Evolutionary conservation across 2,888 invertebrate species (phyloP), one percentile per base, ranked within the genome.

Genomic region (Cataglyphis cursor): DNA sequence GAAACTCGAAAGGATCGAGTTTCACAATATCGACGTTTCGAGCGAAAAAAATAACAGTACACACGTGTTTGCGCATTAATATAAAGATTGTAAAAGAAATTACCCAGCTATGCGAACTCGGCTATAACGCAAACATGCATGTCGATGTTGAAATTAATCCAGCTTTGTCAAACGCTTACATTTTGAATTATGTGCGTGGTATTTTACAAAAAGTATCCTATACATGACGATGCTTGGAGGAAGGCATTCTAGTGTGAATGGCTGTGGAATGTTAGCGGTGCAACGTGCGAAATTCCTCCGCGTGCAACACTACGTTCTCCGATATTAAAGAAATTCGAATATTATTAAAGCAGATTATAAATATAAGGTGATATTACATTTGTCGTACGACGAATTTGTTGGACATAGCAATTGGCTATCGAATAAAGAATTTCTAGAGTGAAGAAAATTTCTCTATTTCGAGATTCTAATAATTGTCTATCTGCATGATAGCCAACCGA

Each of bases 31-130:
- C 18, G 9, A 59, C 4, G 31, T 44, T 74, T 74, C 41, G 1
- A 4, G 10, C 21, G 12, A 1, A 9, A 72, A 38, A 61, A 12
- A n/a, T 9, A 41, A 24, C 3, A 41, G 31, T 8, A 72, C 18
- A 3, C 59, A 73, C n/a, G 15, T 21, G 18, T 15, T 41, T 28
- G n/a, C 61, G 15, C 15, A 28, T 28, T 72, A 57, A 72, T 72
- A 10, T 61, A 61, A 59, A 73, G 41, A 73, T 73, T 73, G 41
- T n/a, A 73, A 73, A 73, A 73, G 59, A 41, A 28, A 73, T 61
- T 9, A 15, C 5, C 3, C 15, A n/a, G 3, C 6, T 38, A 4
- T 28, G 15, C 10, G 28, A 28, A 3, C 9, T 68, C 31, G n/a
- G 72, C 18, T 54, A 10, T 24, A 24, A 70, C n/a, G 10, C 18